Conservation (phyloP, 2,113 vertebrate genomes). For the Leptodactylus fuscus region DNA sequence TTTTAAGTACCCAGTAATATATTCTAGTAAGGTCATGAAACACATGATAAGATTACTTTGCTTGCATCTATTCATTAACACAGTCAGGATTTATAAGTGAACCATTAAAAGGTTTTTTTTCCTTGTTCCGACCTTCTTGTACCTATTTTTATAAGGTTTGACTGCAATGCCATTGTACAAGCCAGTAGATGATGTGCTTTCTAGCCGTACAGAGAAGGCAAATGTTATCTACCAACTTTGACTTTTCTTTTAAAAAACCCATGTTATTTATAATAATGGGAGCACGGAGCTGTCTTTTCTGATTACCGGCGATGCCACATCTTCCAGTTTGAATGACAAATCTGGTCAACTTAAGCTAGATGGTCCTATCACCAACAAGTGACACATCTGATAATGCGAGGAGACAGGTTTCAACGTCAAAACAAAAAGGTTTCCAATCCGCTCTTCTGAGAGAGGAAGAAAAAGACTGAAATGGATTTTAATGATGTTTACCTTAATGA, state of each 20-base stretch:
- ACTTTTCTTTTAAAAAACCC: constrained; percentile 46
- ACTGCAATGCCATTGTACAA: constrained; percentile 24
- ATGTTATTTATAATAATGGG: constrained; percentile 55
- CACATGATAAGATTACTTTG: not conserved
- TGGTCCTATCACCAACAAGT: constrained; percentile 55
- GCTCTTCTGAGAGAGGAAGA: not conserved
- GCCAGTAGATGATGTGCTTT: not conserved
- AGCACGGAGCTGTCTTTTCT: constrained; percentile 50
- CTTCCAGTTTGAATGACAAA: constrained; percentile 55
- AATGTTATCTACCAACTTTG: constrained; percentile 47
- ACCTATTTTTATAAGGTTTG: constrained; percentile 32
- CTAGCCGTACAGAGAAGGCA: constrained; percentile 11
- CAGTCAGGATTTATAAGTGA: not conserved
- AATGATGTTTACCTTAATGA: constrained; percentile 55
- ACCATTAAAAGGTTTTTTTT: too few species aligned
- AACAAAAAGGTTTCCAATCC: constrained; percentile 35
- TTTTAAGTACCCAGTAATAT: not conserved
- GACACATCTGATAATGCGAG: constrained; percentile 49
- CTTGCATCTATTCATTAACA: not conserved
- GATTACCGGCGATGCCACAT: constrained; percentile 53
- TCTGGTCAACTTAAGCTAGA: constrained; percentile 48
- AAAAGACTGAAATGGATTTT: constrained; percentile 44
- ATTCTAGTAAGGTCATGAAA: not conserved
- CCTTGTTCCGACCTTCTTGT: not conserved
- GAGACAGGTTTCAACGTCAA: constrained; percentile 49